Percentiles rank a stretch among this genome's conserved stretches.
Evolutionary conservation across 2,113 vertebrate species (phyloP).

Genomic region (Ammospiza caudacuta): DNA sequence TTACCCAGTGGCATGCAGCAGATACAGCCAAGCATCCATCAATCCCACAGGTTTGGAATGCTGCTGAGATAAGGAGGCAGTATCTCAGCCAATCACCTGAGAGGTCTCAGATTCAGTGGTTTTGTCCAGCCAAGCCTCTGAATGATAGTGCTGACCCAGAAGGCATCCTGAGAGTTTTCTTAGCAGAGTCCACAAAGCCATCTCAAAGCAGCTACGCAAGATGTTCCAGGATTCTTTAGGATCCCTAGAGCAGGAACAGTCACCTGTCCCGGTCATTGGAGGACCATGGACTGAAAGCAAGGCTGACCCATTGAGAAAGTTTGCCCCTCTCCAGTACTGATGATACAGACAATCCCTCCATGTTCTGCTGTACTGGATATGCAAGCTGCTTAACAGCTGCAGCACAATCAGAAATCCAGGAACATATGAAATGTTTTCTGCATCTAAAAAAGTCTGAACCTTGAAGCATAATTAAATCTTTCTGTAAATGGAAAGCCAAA

Average conservation of each 20-base stretch:
- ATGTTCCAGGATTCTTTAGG: not conserved
- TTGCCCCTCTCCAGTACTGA: not conserved
- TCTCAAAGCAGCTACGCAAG: not conserved
- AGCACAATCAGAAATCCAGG: not conserved
- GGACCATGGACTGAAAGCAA: not conserved
- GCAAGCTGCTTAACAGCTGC: not conserved
- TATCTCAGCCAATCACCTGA: not conserved
- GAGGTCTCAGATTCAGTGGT: not conserved
- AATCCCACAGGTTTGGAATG: not conserved
- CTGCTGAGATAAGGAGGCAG: not conserved
- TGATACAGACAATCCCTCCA: not conserved
- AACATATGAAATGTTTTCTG: not conserved
- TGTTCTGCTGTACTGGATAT: not conserved
- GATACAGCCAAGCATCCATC: not conserved
- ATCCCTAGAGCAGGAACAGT: not conserved
- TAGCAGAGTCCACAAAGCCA: not conserved
- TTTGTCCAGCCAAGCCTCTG: not conserved
- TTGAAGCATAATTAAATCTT: slow-evolving; percentile 12
- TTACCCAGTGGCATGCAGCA: not conserved
- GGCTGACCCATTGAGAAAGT: not conserved
- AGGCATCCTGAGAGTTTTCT: not conserved
- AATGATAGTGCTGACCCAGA: not conserved
- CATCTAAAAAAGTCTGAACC: not conserved
- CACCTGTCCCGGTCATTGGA: not conserved
- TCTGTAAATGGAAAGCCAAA: slow-evolving; percentile 18